These are phyloP conservation scores for Cataglyphis hispanica DNA, from an alignment of 1,140 invertebrate genomes.

Conservation along the genomic window DNA sequence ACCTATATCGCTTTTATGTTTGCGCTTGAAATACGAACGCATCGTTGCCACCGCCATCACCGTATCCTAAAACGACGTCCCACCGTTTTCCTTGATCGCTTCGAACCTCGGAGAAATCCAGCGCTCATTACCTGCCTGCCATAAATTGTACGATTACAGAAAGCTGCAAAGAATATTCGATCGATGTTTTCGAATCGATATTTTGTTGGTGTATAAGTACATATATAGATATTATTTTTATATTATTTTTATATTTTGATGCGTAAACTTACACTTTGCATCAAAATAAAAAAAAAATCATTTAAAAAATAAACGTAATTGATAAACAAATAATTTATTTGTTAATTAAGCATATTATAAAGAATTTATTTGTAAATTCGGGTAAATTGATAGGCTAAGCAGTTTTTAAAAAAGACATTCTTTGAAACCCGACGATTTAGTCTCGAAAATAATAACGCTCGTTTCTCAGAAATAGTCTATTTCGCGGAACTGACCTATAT, in stretches of 20 bases:
- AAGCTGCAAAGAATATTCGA: conserved; percentile 32
- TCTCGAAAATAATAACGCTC: conserved; percentile 41
- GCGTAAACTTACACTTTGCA: not conserved
- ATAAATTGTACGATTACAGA: conserved; percentile 31
- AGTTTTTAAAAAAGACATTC: not conserved
- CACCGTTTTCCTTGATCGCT: conserved; percentile 37
- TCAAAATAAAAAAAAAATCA: not conserved
- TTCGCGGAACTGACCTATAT: conserved; percentile 45
- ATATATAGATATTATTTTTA: not conserved
- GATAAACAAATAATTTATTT: not conserved
- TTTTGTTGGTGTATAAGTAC: not conserved
- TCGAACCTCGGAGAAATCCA: conserved; percentile 11
- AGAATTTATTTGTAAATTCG: not conserved
- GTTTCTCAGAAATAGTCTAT: conserved; percentile 42
- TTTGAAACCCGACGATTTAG: not conserved
- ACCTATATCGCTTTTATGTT: conserved; percentile 62
- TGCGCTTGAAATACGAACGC: conserved; percentile 52
- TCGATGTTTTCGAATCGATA: too few relatives aligned
- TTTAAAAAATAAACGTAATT: not conserved
- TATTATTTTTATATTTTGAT: not conserved
- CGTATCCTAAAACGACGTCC: conserved; percentile 32
- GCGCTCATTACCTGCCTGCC: conserved; percentile 48
- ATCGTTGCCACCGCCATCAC: not conserved
- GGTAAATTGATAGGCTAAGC: not conserved
- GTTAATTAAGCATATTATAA: not conserved